Evolutionary conservation across 1,140 invertebrate genomes (phyloP).

Genomic region (Pogonomyrmex californicus): DNA sequence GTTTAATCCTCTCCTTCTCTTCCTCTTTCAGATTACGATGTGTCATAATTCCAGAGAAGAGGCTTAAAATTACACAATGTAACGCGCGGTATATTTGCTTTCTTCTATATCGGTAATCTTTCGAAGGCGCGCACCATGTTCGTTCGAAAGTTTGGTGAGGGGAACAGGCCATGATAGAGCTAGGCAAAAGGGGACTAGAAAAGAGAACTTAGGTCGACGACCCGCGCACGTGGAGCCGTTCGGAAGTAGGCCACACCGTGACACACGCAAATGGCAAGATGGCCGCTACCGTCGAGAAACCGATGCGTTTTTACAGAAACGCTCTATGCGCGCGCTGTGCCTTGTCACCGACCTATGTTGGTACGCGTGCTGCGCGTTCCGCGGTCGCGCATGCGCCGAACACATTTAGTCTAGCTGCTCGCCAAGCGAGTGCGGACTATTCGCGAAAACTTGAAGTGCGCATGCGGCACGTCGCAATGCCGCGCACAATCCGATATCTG

Average conservation of each 20-base stretch:
- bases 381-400: neutral
- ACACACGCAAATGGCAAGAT: constrained; percentile 82
- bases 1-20: neutral
- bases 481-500: neutral
- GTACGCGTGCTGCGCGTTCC: constrained; percentile 5
- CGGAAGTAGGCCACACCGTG: constrained; percentile 83
- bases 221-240: constrained; percentile 82
- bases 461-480: neutral
- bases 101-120: constrained; percentile 46
- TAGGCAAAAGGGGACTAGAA: constrained; percentile 76
- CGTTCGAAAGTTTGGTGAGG: constrained; percentile 61
- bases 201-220: constrained; percentile 78
- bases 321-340: neutral
- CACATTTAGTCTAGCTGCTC: neutral
- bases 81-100: constrained; percentile 1
- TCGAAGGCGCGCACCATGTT: constrained; percentile 45
- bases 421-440: neutral
- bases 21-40: neutral
- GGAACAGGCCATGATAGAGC: constrained; percentile 50
- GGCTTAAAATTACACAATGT: constrained; percentile 20
- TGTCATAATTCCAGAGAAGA: constrained; percentile 9
- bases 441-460: neutral
- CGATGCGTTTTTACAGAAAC: constrained; percentile 72
- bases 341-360: neutral
- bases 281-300: constrained; percentile 71